Percentiles rank a stretch among this genome's conserved stretches.
phyloP scores from a whole-genome alignment of 2,797 vertebrate genomes.

The Pipistrellus nathusii region DNA sequence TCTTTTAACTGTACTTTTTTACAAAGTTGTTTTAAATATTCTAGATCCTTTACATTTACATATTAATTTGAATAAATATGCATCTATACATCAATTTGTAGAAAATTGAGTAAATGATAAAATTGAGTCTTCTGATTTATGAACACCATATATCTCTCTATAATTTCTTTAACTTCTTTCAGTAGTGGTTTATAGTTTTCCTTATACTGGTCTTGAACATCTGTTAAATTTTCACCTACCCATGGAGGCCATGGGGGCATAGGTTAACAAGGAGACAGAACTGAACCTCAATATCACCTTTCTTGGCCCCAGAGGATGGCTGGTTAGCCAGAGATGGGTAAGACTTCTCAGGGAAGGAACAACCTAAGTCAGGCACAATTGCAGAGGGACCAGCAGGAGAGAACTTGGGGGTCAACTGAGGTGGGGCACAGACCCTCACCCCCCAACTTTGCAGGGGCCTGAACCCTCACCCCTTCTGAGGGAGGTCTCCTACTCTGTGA shows the following conservation, averaged over 20 bases:
- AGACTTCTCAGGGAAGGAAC: no score
- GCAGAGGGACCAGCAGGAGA: no score
- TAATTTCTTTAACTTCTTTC: constrained; percentile 27
- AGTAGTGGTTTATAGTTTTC: neutral
- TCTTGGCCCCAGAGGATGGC: no score
- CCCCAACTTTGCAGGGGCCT: no score
- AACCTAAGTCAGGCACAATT: no score
- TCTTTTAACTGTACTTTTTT: neutral
- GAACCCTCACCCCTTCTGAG: no score
- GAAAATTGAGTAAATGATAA: constrained; percentile 4
- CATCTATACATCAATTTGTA: neutral
- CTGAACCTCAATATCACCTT: no score
- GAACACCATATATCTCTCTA: neutral
- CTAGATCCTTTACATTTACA: neutral
- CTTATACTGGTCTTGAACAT: neutral
- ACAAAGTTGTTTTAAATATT: neutral
- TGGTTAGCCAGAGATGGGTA: no score
- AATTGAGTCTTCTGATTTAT: neutral
- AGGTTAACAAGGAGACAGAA: no score
- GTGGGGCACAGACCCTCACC: no score
- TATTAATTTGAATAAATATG: constrained; percentile 18
- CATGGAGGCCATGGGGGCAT: neutral
- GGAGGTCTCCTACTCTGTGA: no score
- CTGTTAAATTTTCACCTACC: neutral
- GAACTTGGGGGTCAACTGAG: no score